Base-by-base conservation (phyloP, 2,888 invertebrate species). In the Amblyteles armatorius region DNA sequence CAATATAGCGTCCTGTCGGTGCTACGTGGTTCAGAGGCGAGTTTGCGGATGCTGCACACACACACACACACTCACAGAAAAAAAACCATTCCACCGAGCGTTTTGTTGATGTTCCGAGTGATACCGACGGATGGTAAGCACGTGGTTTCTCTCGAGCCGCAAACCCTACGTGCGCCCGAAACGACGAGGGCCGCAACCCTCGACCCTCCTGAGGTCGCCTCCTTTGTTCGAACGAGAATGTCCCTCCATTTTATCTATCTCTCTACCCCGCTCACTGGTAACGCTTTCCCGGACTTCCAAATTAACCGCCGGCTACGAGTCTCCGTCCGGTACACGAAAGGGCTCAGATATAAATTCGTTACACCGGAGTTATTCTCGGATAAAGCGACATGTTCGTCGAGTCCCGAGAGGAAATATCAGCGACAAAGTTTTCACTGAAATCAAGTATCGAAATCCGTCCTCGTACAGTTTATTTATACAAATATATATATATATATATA, bases 81-180 rank as follows among this genome's bases (percentile, higher is more conserved):
- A 48, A 57, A 65, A 65, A 65, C 36, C 33, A 36, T 50, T 76
- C 22, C 22, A 63, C 33, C 33, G 52, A 52, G 65, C 50, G 76
- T 52, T 65, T 76, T 52, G 76, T 65, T 65, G 76, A 76, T 65
- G 76, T 65, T 26, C 26, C 52, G 33, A 76, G 76, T 52, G 76
- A 65, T 76, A 65, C 50, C 65, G 65, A 50, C n/a, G 50, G 48
- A 22, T 40, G 57, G 13, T 48, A 48, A 65, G 48, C 76, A 52
- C 76, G 65, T 76, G 76, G 50, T 65, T 74, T 65, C 57, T 7
- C 6, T 55, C 48, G 29, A 48, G 7, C 63, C 26, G 26, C 57
- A 26, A 48, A 19, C 72, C 55, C 19, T 19, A 36, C 4, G 29
- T 19, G 29, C n/a, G 29, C 7, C 16, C 16, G 63, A 63, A n/a